phyloP scores from a whole-genome alignment of 2,113 vertebrate species.

The Aix galericulata region DNA sequence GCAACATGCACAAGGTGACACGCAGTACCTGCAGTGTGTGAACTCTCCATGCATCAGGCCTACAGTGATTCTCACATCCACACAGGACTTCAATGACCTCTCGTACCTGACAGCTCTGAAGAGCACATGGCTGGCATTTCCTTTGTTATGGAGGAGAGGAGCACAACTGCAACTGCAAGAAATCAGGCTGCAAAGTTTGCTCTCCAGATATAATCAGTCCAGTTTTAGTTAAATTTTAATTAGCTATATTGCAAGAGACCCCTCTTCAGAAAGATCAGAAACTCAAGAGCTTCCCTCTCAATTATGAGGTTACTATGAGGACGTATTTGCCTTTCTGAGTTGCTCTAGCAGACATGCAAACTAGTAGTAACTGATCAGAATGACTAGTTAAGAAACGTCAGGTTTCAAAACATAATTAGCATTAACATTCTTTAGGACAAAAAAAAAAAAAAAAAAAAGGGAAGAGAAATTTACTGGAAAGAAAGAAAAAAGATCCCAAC shows the following conservation, averaged over 20 bases:
- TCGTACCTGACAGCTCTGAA: neutral
- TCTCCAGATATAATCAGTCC: neutral
- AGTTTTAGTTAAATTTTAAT: neutral
- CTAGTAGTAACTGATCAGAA: neutral
- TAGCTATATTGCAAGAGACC: neutral
- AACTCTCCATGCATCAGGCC: neutral
- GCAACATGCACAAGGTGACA: neutral
- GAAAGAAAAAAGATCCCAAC: neutral
- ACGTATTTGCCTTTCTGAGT: neutral
- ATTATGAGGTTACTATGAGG: neutral
- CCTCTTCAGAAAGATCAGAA: neutral
- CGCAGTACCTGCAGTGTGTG: fast-evolving
- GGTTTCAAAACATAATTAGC: neutral
- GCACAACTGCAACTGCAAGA: neutral
- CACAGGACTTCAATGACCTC: neutral
- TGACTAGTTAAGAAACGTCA: neutral
- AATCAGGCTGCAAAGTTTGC: neutral
- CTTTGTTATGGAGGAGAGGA: neutral
- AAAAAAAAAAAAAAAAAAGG: neutral
- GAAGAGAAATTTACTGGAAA: neutral
- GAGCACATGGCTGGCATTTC: neutral
- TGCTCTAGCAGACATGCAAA: neutral
- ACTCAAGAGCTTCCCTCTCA: neutral
- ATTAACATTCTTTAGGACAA: neutral
- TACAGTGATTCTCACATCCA: neutral